Evolutionary conservation across 1,140 invertebrate genomes (phyloP), one percentile per base, ranked within the genome.

Genomic region (Trichonephila clavata): DNA sequence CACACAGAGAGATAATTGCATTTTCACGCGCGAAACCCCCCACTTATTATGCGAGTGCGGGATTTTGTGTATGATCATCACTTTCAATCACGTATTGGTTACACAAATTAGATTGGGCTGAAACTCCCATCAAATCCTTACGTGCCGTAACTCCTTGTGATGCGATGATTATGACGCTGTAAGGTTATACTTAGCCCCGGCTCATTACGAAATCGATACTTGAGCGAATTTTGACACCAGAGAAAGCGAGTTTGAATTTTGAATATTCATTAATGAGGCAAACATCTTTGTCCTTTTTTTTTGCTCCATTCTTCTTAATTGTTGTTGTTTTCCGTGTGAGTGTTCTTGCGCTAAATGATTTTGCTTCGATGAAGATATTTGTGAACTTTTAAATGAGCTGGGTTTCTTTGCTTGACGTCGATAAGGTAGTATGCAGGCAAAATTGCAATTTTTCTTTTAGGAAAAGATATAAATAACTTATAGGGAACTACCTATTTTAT

Each of bases 31-130:
- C 27, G 32, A 39, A 88, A 21, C 50, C 63, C 61, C 61, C 60
- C 86, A 71, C 60, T 88, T 68, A 61, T 88, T 83, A 91, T 91
- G 90, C 90, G 77, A 91, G 80, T n/a, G 77, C 59, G 80, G 59
- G 63, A 83, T 84, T 84, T 84, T 57, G 24, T 60, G 71, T 21
- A 71, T 80, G 65, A 91, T 91, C 90, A 91, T 91, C 90, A 43
- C 90, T 91, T 91, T 91, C 90, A 91, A 91, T 91, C 90, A 91
- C 90, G 90, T 91, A 91, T 91, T 83, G 90, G 90, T 91, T 91
- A 91, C 90, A 81, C 43, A 91, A 91, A 91, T 91, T 91, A 91
- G 90, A 77, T 91, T 91, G 90, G 59, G 77, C 60, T 77, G 90
- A 61, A 91, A 91, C 90, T 91, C 80, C 68, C 90, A 91, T 91